Evolutionary conservation across 2,888 invertebrate species (phyloP), one percentile per base, ranked within the genome.

Genomic region (Encarsia formosa): DNA sequence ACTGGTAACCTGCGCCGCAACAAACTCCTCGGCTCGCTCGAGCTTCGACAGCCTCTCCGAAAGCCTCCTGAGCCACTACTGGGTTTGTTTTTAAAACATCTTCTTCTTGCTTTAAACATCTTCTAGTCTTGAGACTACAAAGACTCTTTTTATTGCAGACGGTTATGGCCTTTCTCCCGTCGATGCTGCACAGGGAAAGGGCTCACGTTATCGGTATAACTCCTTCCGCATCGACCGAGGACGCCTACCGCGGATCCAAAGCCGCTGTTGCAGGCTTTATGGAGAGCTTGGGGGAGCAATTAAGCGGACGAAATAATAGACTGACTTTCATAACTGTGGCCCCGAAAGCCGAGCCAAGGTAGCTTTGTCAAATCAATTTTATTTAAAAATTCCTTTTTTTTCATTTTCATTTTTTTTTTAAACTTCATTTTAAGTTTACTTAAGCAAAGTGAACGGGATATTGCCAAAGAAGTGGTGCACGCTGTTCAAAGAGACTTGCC

Each of bases 11-110:
- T 73, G 73, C 44, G 56, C 61, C 9, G 66, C 63, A 1, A 39
- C 6, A 5, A 15, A 35, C 2, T 47, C 59, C 13, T 42, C 63
- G 18, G 56, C 61, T 40, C 62, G 64, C 42, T 64, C 64, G 46
- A 63, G 69, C 24, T 66, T 70, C 41, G 67, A 69, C 26, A 65
- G 64, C 4, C 63, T 69, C 43, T 65, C 58, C 50, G 64, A 52
- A 6, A 70, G 67, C 9, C 58, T 72, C 31, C 70, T 71, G 71
- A 66, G 68, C 55, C 71, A 73, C 47, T 73, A 70, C 34, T 73
- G 71, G 73, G 73, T 62, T 4, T 20, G 56, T 45, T 13, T 13
- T 16, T 3, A 16, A 15, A 15, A 15, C 31, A 5, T 26, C 19
- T 32, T 22, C 3, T 19, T 34, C 15, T 18, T 35, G 24, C 15